Percentiles rank a stretch among this genome's conserved stretches.
These are phyloP conservation scores for Colossoma macropomum DNA, from an alignment of 2,113 vertebrate species.

Conservation along the genomic window DNA sequence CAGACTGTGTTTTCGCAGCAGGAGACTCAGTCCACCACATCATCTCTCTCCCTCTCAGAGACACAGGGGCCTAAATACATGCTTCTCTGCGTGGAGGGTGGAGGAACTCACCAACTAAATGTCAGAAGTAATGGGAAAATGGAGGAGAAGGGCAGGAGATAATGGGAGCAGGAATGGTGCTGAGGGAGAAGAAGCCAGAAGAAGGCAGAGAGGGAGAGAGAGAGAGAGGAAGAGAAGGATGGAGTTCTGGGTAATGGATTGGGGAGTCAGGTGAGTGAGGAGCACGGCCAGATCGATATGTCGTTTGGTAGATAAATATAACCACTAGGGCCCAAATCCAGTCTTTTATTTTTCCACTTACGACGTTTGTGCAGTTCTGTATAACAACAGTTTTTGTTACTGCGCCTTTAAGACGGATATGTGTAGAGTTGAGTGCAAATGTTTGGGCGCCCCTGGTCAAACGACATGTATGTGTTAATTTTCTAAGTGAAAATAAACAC, in stretches of 20 bases:
- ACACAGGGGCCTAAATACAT: constrained; percentile 24
- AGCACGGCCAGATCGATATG: not conserved
- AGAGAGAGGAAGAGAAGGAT: not conserved
- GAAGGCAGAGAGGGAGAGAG: no score
- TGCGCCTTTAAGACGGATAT: no score
- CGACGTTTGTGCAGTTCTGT: no score
- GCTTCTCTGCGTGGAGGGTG: not conserved
- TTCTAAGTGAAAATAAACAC: no score
- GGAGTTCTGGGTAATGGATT: not conserved
- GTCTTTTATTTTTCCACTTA: no score
- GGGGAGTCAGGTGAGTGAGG: not conserved
- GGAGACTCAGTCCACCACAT: not conserved
- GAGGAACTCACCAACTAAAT: constrained; percentile 10
- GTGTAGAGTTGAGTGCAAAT: no score
- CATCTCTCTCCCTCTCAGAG: not conserved
- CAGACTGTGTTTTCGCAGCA: constrained; percentile 29
- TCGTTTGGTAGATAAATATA: no score
- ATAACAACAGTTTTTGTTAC: no score
- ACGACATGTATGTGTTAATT: no score
- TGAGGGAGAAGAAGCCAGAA: no score
- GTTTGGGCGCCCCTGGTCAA: no score
- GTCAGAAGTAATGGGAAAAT: constrained; percentile 30
- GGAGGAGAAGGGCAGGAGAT: constrained; percentile 5
- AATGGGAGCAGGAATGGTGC: not conserved
- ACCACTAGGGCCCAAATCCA: no score